Evolutionary conservation across 1,140 invertebrate genomes (phyloP), one percentile per base, ranked within the genome.

Genomic region (Nilaparvata lugens): DNA sequence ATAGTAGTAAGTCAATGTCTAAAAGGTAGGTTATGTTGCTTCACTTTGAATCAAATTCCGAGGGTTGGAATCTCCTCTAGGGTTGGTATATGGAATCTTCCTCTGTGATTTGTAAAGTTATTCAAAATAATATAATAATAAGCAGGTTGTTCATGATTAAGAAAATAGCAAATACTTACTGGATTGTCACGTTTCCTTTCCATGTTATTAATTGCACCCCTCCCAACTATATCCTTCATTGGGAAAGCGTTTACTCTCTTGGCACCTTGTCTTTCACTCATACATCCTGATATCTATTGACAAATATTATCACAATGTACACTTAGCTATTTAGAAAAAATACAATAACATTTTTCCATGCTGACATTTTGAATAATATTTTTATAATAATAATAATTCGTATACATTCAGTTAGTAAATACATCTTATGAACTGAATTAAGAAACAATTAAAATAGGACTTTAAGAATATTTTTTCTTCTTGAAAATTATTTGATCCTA

Each of bases 221-320:
- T 78, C 59, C 82, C 75, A 72, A 83, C 74, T 74, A 91, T 79
- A 70, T 91, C 87, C 68, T 88, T 88, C 87, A 91, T 89, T 13
- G 88, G 88, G 76, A 91, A 90, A 11, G 86, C 79, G 70, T 87
- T 87, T 14, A 89, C 82, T 64, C 86, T 79, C 64, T 85, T 83
- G 65, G 80, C 83, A 62, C 78, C 79, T 51, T 86, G 82, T 60
- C 80, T 81, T 65, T 90, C 88, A 42, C 86, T 85, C 9, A 83
- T 78, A 70, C 85, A 89, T 54, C 84, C 83, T 28, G 82, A 76
- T 61, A 89, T 77, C 87, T 90, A 76, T 65, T 71, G 60, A 69
- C 68, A 54, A 23, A 43, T 38, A 28, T 18, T 45, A 56, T 4
- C 13, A 21, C 5, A 14, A 14, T 18, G 24, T 53, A 24, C 7